A percentile compares a stretch with the other conserved stretches of the same genome.
phyloP scores from a whole-genome alignment of 2,797 vertebrate species.

The Sebastes miniatus region DNA sequence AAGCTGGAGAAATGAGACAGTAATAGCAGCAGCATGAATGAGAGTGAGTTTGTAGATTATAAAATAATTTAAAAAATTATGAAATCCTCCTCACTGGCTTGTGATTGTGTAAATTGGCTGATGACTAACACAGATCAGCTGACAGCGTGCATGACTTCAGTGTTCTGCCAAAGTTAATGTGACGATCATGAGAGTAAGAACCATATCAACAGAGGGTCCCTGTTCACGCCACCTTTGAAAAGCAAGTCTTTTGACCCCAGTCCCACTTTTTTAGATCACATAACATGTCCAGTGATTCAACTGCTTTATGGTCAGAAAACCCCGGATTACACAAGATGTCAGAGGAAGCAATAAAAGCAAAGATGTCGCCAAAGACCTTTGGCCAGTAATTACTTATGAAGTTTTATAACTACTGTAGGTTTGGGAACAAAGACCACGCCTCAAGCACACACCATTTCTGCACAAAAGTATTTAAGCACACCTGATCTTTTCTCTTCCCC shows the following conservation, averaged over 20 bases:
- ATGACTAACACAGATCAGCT: background rate
- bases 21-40: background rate
- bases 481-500: too few relatives aligned
- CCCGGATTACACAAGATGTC: background rate
- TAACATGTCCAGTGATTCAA: background rate
- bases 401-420: too few relatives aligned
- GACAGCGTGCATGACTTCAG: background rate
- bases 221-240: background rate
- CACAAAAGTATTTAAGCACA: too few relatives aligned
- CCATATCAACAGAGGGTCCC: background rate
- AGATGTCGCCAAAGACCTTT: background rate
- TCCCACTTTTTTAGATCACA: background rate
- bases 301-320: background rate
- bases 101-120: background rate
- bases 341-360: background rate
- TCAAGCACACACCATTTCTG: rapidly evolving
- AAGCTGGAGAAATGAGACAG: background rate
- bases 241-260: background rate
- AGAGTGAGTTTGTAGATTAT: background rate
- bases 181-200: background rate
- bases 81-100: background rate
- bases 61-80: background rate
- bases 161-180: background rate
- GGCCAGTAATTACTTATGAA: background rate
- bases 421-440: too few relatives aligned